A percentile compares a stretch with the other conserved stretches of the same genome.
These are phyloP conservation scores for Piezodorus guildinii DNA, from an alignment of 1,140 invertebrate genomes.

Conservation along the genomic window DNA sequence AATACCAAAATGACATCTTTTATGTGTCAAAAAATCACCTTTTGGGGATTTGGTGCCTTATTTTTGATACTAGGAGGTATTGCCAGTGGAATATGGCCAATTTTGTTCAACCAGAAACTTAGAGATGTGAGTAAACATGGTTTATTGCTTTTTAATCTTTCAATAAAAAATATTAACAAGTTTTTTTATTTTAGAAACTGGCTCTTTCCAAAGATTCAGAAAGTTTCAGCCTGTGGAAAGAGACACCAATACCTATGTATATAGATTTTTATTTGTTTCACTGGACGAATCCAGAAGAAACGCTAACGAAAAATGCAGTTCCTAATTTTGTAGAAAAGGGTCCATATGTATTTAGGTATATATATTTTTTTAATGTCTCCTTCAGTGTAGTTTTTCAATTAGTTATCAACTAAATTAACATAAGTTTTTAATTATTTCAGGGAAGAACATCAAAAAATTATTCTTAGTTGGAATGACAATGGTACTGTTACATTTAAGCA, in stretches of 20 bases:
- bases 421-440: constrained; percentile 31
- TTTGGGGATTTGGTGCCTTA: background rate
- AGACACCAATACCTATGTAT: constrained; percentile 62
- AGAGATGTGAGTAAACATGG: background rate
- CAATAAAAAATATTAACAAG: background rate
- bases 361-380: background rate
- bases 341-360: constrained; percentile 52
- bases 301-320: constrained; percentile 35
- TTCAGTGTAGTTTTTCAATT: background rate
- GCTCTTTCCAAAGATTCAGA: constrained; percentile 25
- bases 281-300: constrained; percentile 62
- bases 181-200: constrained; percentile 27
- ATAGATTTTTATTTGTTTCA: constrained; percentile 70
- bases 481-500: constrained; percentile 67
- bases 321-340: constrained; percentile 57
- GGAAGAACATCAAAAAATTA: constrained; percentile 55
- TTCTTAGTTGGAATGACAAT: constrained; percentile 55
- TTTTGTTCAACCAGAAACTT: constrained; percentile 3
- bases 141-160: background rate
- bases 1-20: background rate
- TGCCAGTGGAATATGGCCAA: background rate
- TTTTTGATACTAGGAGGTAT: background rate
- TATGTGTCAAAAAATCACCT: constrained; percentile 1
- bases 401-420: background rate
- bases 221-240: constrained; percentile 54